These are phyloP conservation scores for Ascidia mentula DNA, from an alignment of 23 tunicate species.

Conservation along the genomic window DNA sequence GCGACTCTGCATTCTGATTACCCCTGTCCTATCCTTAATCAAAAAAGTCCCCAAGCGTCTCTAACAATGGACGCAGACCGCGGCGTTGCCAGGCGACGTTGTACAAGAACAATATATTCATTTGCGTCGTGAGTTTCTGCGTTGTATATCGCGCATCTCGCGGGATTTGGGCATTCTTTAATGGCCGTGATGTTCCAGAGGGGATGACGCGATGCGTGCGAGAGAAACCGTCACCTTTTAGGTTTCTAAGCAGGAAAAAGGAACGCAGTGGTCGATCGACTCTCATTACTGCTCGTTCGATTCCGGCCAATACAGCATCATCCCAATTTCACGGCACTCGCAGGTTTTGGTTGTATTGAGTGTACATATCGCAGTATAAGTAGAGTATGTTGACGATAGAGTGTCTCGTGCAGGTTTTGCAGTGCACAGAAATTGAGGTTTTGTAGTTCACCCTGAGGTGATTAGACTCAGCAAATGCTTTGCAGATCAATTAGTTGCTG, in stretches of 20 bases:
- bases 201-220: not conserved
- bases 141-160: not conserved
- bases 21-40: not conserved
- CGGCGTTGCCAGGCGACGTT: not conserved
- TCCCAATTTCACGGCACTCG: not conserved
- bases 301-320: not conserved
- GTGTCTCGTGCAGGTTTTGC: too few species aligned
- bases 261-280: not conserved
- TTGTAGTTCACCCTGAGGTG: too few species aligned
- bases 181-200: conserved; percentile 5
- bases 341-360: too few species aligned
- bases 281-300: not conserved
- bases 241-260: too few species aligned
- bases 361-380: too few species aligned
- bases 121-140: not conserved
- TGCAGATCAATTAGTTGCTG: too few species aligned
- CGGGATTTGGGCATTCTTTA: not conserved
- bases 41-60: not conserved
- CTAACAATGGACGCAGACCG: too few species aligned
- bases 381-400: too few species aligned
- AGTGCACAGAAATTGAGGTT: too few species aligned
- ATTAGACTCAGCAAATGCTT: too few species aligned
- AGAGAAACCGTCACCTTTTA: too few species aligned
- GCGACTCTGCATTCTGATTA: too few species aligned
- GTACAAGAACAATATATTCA: not conserved